Conservation (phyloP, 2,797 vertebrate species). For the Semaprochilodus insignis region DNA sequence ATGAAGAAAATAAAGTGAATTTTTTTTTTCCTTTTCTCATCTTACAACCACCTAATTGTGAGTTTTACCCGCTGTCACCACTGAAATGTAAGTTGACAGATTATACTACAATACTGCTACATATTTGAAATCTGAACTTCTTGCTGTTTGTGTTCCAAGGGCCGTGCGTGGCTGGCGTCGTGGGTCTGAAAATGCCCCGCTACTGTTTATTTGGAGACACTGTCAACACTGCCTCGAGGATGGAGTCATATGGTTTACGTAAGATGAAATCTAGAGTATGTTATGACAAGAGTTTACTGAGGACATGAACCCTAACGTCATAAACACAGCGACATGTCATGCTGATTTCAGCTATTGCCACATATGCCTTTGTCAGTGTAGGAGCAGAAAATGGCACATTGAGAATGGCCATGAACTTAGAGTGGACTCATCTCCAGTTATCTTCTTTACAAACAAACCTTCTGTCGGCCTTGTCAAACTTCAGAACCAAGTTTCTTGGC, state of each 20-base stretch:
- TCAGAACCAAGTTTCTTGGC: neutral
- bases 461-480: slow-evolving; percentile 2
- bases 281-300: slow-evolving; percentile 28
- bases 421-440: neutral
- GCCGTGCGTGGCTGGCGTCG: slow-evolving; percentile 81
- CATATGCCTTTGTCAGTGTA: neutral
- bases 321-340: neutral
- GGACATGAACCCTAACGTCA: neutral
- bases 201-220: slow-evolving; percentile 88
- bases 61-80: neutral
- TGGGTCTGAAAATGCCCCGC: slow-evolving; percentile 85
- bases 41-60: neutral
- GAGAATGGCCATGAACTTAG: neutral
- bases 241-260: slow-evolving; percentile 85
- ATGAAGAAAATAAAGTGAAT: neutral
- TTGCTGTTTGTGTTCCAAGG: slow-evolving; percentile 65
- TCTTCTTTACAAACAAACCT: neutral
- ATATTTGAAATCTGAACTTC: neutral
- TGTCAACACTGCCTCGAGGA: slow-evolving; percentile 84
- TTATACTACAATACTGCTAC: neutral
- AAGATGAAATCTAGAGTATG: slow-evolving; percentile 49
- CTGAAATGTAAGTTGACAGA: neutral
- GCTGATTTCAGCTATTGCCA: neutral
- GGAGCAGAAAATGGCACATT: neutral
- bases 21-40: neutral